A percentile compares a stretch with the other conserved stretches of the same genome.
Conservation (phyloP, 2,888 invertebrate species). For the Cosmia trapezina region DNA sequence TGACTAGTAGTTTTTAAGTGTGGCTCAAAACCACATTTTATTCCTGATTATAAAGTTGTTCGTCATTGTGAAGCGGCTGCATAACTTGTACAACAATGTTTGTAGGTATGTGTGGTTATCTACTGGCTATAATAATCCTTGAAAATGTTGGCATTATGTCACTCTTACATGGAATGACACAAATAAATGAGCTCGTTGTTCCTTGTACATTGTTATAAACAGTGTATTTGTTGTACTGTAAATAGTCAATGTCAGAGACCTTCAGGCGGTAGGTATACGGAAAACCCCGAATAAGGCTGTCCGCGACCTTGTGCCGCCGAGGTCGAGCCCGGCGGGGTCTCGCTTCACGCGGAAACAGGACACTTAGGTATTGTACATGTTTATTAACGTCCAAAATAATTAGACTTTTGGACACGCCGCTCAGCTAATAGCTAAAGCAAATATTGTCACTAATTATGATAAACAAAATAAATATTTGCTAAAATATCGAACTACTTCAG, state of each 20-base stretch:
- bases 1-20: neutral
- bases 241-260: conserved; percentile 81
- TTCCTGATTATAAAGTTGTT: neutral
- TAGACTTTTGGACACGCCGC: conserved; percentile 56
- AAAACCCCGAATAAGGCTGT: conserved; percentile 79
- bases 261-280: conserved; percentile 82
- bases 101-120: conserved; percentile 33
- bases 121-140: conserved; percentile 63
- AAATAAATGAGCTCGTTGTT: conserved; percentile 68
- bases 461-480: conserved; percentile 6
- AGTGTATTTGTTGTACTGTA: conserved; percentile 73
- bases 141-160: conserved; percentile 64
- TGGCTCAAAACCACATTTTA: neutral
- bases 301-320: conserved; percentile 79
- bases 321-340: conserved; percentile 75
- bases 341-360: conserved; percentile 76
- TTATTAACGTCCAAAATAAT: conserved; percentile 46
- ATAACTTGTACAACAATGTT: conserved; percentile 8
- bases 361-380: conserved; percentile 51
- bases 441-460: conserved; percentile 33
- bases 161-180: conserved; percentile 59
- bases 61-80: neutral
- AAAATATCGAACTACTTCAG: conserved; percentile 10
- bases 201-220: conserved; percentile 65
- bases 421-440: conserved; percentile 30